phyloP scores from a whole-genome alignment of 2,113 vertebrate genomes.

The Paralichthys olivaceus region DNA sequence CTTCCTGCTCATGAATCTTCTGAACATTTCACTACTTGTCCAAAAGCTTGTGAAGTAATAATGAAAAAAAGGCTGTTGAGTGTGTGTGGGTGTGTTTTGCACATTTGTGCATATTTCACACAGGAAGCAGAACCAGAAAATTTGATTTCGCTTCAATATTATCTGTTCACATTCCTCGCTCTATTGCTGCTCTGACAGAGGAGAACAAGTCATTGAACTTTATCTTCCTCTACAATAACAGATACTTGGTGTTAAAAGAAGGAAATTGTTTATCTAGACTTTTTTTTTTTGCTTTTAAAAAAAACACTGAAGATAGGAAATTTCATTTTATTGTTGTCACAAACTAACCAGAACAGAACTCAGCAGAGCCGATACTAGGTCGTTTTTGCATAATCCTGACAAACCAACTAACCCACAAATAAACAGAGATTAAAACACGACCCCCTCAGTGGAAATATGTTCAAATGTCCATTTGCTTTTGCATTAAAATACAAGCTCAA shows the following conservation, averaged over 20 bases:
- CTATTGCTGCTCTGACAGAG: background rate
- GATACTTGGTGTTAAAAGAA: background rate
- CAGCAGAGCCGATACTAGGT: too few species aligned
- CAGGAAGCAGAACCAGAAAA: constrained; percentile 2
- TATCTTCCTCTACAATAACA: background rate
- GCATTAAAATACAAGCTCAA: too few species aligned
- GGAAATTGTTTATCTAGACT: too few species aligned
- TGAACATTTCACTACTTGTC: background rate
- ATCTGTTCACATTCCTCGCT: background rate
- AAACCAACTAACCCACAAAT: too few species aligned
- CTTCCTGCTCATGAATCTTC: background rate
- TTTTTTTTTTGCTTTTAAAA: background rate
- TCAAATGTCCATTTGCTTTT: background rate
- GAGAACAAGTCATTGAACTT: background rate
- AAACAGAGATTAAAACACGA: too few species aligned
- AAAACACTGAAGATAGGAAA: background rate
- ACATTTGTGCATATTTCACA: constrained; percentile 22
- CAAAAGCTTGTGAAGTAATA: background rate
- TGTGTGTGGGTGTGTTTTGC: constrained; percentile 1
- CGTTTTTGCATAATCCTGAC: too few species aligned
- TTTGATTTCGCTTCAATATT: background rate
- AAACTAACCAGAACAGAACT: too few species aligned
- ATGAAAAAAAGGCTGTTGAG: background rate
- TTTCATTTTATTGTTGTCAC: too few species aligned
- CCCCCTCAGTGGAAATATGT: too few species aligned